Base-by-base conservation (phyloP, 2,888 invertebrate species). In the Apantesis nais region DNA sequence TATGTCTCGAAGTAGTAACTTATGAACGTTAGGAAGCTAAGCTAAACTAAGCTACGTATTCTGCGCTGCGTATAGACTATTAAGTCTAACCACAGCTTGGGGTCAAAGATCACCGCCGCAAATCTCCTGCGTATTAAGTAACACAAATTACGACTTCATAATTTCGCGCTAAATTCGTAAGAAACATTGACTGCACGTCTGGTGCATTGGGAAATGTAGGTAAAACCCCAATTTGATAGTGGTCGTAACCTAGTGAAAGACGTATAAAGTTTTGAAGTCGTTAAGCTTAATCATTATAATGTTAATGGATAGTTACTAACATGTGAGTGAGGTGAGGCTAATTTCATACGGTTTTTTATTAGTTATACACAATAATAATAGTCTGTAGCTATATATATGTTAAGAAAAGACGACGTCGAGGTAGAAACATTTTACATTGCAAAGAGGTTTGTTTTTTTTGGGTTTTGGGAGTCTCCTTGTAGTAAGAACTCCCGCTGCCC, bases 51-150 rank as follows among this genome's bases (percentile, higher is more conserved):
- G n/a, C n/a, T n/a, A n/a, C n/a, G n/a, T n/a, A 19, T 58, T 37
- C 22, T 52, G 25, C 31, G 60, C 60, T 41, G 34, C 34, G 34
- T 4, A 34, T n/a, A n/a, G n/a, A n/a, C n/a, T n/a, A n/a, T n/a
- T n/a, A n/a, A 22, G 25, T 31, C 44, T 48, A 34, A 62, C 22
- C 48, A 48, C 34, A n/a, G 16, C 25, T 8, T 62, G 31, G 25
- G 68, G 79, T 73, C 67, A 76, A 73, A 78, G 79, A 67, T 76
- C 76, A 73, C 58, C 62, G 61, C 64, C 52, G 62, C 67, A 34
- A 48, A n/a, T 67, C 44, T 34, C 12, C 48, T 52, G 37, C 0
- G 48, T n/a, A n/a, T 67, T 60, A 62, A n/a, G 67, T 67, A 67
- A 62, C 34, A 25, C 67, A 25, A 48, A 67, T 67, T 48, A 67